Conservation (phyloP, 2,797 vertebrate genomes). For the Serranus cabrilla region DNA sequence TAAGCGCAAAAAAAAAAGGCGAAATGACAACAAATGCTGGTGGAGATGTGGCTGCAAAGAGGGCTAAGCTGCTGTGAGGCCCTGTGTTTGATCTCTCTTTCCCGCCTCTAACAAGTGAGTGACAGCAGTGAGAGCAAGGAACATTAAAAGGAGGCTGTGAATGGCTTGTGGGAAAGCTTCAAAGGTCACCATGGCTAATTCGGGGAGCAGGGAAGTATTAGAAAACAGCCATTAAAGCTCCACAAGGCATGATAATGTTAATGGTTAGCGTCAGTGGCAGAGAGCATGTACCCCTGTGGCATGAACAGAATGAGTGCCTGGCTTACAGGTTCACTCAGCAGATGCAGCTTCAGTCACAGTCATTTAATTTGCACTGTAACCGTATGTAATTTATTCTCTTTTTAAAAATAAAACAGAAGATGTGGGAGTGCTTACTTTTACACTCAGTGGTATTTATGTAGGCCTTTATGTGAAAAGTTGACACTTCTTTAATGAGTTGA, state of each 20-base stretch:
- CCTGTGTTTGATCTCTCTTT: constrained; percentile 58
- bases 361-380: constrained; percentile 30
- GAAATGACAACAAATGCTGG: constrained; percentile 41
- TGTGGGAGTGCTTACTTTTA: constrained; percentile 10
- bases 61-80: constrained; percentile 28
- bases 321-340: constrained; percentile 44
- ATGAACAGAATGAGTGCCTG: constrained; percentile 23
- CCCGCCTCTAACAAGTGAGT: constrained; percentile 36
- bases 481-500: constrained; percentile 48
- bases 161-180: constrained; percentile 56
- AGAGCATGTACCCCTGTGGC: constrained; percentile 43
- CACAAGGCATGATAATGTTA: constrained; percentile 64
- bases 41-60: constrained; percentile 28
- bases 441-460: constrained; percentile 23
- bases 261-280: constrained; percentile 51
- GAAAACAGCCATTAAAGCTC: constrained; percentile 67
- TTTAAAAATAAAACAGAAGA: constrained; percentile 19
- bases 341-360: constrained; percentile 40
- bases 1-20: constrained; percentile 38
- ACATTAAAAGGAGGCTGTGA: constrained; percentile 56
- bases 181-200: constrained; percentile 69
- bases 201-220: constrained; percentile 58
- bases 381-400: constrained; percentile 24
- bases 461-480: constrained; percentile 33
- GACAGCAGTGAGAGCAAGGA: constrained; percentile 36